Conservation (phyloP, 1,140 invertebrate species). For the Pseudomyrmex cubaensis region DNA sequence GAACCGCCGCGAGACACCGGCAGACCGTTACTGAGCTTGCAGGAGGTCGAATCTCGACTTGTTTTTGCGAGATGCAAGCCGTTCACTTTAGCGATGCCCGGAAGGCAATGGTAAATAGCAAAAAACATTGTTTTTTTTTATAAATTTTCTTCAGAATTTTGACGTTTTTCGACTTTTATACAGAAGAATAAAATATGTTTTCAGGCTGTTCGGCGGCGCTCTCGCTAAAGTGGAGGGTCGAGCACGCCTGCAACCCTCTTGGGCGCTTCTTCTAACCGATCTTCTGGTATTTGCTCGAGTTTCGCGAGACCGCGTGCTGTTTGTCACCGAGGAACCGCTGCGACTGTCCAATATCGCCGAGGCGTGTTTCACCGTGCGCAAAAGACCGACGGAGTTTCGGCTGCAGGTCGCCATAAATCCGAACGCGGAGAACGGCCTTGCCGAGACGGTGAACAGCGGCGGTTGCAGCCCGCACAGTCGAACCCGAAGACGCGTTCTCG, state of each 20-base stretch:
- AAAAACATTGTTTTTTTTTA: not conserved
- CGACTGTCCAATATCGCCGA: slow-evolving; percentile 91
- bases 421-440: slow-evolving; percentile 72
- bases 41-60: slow-evolving; percentile 92
- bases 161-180: too few relatives aligned
- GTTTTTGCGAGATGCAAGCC: slow-evolving; percentile 95
- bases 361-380: slow-evolving; percentile 93
- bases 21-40: slow-evolving; percentile 90
- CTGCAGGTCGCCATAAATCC: slow-evolving; percentile 80
- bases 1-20: slow-evolving; percentile 91
- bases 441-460: slow-evolving; percentile 74
- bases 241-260: slow-evolving; percentile 90
- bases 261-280: slow-evolving; percentile 93
- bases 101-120: slow-evolving; percentile 90
- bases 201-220: slow-evolving; percentile 92
- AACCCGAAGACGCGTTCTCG: slow-evolving; percentile 88
- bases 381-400: slow-evolving; percentile 87
- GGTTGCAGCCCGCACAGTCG: slow-evolving; percentile 84
- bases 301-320: slow-evolving; percentile 92
- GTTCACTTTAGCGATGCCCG: slow-evolving; percentile 92
- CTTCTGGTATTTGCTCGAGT: slow-evolving; percentile 93
- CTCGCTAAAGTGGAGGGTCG: slow-evolving; percentile 92
- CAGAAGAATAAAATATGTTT: not conserved
- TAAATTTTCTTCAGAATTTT: not conserved
- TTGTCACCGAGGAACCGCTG: slow-evolving; percentile 94